Base-by-base conservation (phyloP, 1,140 invertebrate species). In the Drosophila azteca region DNA sequence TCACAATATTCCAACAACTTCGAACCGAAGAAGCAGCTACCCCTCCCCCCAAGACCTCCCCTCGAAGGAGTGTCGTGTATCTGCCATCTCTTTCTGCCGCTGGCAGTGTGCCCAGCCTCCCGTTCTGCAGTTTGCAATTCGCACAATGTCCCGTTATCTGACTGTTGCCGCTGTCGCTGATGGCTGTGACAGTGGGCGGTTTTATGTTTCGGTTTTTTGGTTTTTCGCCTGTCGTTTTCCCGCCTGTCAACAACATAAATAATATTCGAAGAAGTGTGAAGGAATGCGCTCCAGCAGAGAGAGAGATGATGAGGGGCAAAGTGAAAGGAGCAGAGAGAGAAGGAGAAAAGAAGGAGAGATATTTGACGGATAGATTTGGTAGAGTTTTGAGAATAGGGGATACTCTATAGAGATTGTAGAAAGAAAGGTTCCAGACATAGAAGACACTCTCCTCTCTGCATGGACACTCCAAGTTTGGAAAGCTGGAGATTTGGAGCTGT, bases 231-330 rank as follows among this genome's bases (percentile, higher is more conserved):
- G 55, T 68, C 62, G 69, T 49, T 76, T 58, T 20, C 51, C 51
- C 51, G 66, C 59, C 78, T 88, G 82, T 87, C 82, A 87, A 78
- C 82, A 75, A 64, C 75, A 88, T 88, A 85, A 82, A 87, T 85
- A 87, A 85, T 78, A 85, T 87, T 87, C 71, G 71, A 41, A 66
- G 44, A 68, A 88, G 74, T 59, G 79, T 69, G 82, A 76, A 83
- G 73, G 61, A 80, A 70, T 70, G 67, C 51, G 66, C 48, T 50
- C 68, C 11, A 69, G 20, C n/a, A 57, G 66, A 69, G 24, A 57
- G 35, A n/a, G 66, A 52, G 50, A 57, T 0, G 29, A 1, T 31
- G 7, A 1, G 35, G 35, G 11, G 3, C 11, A 4, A 1, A 39
- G 11, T 13, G 35, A 39, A 13, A 13, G 35, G 8, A 9, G 31